Base-by-base conservation (phyloP, 2,113 vertebrate genomes). In the Poeciliopsis occidentalis region DNA sequence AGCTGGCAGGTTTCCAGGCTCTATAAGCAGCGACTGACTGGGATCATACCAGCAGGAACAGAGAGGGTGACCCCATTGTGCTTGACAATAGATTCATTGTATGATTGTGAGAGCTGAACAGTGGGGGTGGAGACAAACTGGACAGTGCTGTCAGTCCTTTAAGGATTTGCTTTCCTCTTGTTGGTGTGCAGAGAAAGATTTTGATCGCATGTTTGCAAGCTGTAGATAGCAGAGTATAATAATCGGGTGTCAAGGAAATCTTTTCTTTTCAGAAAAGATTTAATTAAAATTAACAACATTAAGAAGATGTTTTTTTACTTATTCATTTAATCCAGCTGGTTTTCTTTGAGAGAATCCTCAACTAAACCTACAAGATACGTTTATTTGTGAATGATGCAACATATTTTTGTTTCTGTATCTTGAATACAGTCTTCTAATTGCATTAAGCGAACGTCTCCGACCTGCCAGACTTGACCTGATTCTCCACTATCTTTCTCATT, bases 11-110 rank as follows among this genome's bases (percentile, higher is more conserved):
- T 30, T 2, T 79, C 79, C 81, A 83, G 65, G 66, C 71, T 80
- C 78, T 78, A 60, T 75, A 78, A 78, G 75, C 79, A 84, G 78
- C 89, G 90, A 89, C 88, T 74, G 82, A 85, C 81, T 86, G 82
- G 85, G 88, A 89, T 88, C 84, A 89, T 83, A 83, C 80, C 90
- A 80, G 80, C 34, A 60, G 77, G 79, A 92, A 80, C 84, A 85
- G 84, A 88, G 84, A 92, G 83, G 88, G 87, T 91, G 93, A 92
- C 94, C 94, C 87, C 88, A 92, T 93, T 93, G 88, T 89, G 83
- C 82, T 78, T 54, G 26, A 95, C 93, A 95, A 93, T 91, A 88
- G 71, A 24, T 60, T 71, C 86, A 92, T 93, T 95, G 92, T 94
- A 74, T 69, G 64, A 60, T 31, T 64, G 76, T 15, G 34, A 87